Evolutionary conservation across 2,797 vertebrate species (phyloP), one percentile per base, ranked within the genome.

Genomic region (Gymnocypris eckloni): DNA sequence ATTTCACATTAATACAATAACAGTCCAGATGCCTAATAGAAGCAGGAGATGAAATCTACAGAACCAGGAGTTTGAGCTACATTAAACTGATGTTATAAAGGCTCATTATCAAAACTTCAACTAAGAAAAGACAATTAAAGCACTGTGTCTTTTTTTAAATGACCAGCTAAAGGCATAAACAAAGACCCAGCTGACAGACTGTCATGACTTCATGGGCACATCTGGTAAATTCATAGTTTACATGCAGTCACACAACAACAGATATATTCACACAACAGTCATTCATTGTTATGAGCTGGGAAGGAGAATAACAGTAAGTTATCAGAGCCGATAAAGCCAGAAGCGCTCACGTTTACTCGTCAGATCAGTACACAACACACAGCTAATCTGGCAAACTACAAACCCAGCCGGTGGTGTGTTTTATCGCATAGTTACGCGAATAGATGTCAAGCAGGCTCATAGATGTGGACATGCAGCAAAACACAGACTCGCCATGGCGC

Each of bases 401-500:
- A 56, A 4, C 22, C 48, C 13, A 70, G 25, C 48, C 2, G 7
- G 11, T n/a, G 20, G 11, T 22, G 52, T 16, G 52, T n/a, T 78
- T 41, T n/a, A 56, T 41, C 12, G 11, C 37, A n/a, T 15, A 41
- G 37, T 9, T n/a, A n/a, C 25, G 3, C 3, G 33, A 45, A 11
- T n/a, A 83, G 20, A 75, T 8, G 50, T 54, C 18, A 28, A 69
- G 64, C 20, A 9, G 11, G 6, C 10, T 76, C 3, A 54, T 3
- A 39, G 64, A 56, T 20, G 59, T 56, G 15, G 18, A 43, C 75
- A 67, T 70, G 56, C 73, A 78, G 64, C 64, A 78, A 43, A 69
- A 78, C 48, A 84, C 73, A 79, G 59, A 16, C 25, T 75, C 70
- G 81, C 41, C 71, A 75, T 83, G 81, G 71, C 81, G 81, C 81